These are phyloP conservation scores for Quadriops clusia DNA, from an alignment of 2,888 invertebrate species.

Conservation along the genomic window DNA sequence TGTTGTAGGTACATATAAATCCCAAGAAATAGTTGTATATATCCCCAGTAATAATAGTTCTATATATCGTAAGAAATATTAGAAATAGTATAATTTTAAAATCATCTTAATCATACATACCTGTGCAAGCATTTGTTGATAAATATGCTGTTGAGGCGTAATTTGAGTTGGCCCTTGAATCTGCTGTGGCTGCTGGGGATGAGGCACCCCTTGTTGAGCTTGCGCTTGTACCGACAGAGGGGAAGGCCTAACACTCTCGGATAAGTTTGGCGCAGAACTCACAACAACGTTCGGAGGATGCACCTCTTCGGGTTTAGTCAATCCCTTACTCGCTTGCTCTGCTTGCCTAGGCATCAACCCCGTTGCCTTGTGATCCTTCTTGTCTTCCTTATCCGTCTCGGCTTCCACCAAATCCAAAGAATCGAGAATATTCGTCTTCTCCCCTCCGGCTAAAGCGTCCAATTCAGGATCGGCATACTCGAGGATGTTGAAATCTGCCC, in stretches of 20 bases:
- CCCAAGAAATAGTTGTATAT: conserved; percentile 9
- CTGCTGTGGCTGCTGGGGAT: conserved; percentile 14
- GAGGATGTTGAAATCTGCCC: conserved; percentile 88
- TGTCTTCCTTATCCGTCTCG: conserved; percentile 56
- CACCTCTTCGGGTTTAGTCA: no score
- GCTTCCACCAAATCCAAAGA: conserved; percentile 72
- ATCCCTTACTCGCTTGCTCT: no score
- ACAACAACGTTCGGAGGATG: no score
- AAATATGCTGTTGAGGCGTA: conserved; percentile 37
- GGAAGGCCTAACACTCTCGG: no score
- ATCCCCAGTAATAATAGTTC: conserved; percentile 2
- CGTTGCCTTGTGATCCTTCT: conserved; percentile 33
- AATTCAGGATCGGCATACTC: conserved; percentile 93
- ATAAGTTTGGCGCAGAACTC: no score
- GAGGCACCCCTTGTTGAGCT: conserved; percentile 15
- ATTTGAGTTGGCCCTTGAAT: no score
- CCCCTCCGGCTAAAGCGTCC: conserved; percentile 65
- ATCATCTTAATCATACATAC: no score
- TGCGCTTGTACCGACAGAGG: conserved; percentile 20
- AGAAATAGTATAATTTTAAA: no score
- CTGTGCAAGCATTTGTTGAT: conserved; percentile 45
- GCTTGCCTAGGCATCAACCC: no score
- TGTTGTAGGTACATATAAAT: no score
- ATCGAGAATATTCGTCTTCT: conserved; percentile 77
- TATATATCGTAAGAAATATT: no score